A percentile compares a stretch with the other conserved stretches of the same genome.
Evolutionary conservation across 2,797 vertebrate genomes (phyloP).

Genomic region (Catamblyrhynchus diadema): DNA sequence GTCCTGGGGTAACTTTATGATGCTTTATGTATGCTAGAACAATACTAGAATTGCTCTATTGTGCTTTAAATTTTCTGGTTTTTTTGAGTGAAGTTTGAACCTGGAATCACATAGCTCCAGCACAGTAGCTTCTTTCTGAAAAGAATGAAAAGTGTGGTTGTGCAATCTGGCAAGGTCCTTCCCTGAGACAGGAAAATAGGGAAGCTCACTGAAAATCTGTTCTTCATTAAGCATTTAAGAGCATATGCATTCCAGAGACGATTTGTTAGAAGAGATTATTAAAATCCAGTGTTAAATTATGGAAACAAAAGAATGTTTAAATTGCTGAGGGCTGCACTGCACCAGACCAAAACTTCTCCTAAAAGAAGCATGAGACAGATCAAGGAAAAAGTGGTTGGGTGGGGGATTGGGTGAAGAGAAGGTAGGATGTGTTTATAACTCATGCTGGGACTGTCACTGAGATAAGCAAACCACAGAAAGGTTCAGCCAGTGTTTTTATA

Average conservation of each 20-base stretch:
- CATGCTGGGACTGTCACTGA: background rate
- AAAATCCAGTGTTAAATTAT: background rate
- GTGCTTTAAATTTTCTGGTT: background rate
- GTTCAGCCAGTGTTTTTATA: background rate
- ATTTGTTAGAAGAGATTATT: background rate
- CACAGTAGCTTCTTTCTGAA: background rate
- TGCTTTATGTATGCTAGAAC: background rate
- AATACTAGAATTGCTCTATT: background rate
- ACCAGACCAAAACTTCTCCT: background rate
- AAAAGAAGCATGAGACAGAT: background rate
- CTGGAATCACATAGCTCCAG: background rate
- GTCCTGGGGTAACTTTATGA: background rate
- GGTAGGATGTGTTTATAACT: background rate
- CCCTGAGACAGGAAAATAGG: background rate
- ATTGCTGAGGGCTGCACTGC: background rate
- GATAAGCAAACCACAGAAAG: background rate
- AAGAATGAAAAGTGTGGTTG: background rate
- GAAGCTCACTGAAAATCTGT: slow-evolving; percentile 4
- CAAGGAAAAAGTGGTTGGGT: background rate
- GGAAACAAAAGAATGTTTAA: background rate
- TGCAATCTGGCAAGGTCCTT: background rate
- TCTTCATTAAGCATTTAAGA: slow-evolving; percentile 4
- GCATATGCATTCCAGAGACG: background rate
- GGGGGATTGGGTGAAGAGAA: background rate
- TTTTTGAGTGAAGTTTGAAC: background rate